phyloP scores from a whole-genome alignment of 2,888 invertebrate species.

The Eupithecia centaureata region DNA sequence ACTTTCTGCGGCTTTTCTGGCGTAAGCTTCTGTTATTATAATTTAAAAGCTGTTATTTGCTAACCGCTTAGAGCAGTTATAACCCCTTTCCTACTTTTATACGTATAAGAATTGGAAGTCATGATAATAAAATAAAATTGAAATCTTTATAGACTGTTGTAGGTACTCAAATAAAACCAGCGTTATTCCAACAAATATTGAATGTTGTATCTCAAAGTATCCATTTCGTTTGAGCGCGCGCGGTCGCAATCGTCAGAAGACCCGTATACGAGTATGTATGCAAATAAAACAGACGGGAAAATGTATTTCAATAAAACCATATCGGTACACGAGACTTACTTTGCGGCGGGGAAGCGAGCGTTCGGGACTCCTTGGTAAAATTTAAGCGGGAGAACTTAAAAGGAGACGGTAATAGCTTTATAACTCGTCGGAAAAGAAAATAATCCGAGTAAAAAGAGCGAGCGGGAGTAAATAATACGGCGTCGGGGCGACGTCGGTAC shows the following conservation, averaged over 20 bases:
- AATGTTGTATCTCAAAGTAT: constrained; percentile 36
- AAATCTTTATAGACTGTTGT: constrained; percentile 20
- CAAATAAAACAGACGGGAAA: constrained; percentile 56
- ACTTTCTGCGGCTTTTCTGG: constrained; percentile 41
- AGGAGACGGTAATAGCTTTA: constrained; percentile 67
- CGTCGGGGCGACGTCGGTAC: constrained; percentile 47
- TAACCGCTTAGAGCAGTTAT: not conserved
- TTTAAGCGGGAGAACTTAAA: constrained; percentile 53
- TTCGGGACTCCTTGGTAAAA: constrained; percentile 36
- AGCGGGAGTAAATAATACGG: constrained; percentile 61
- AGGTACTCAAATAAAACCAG: constrained; percentile 31
- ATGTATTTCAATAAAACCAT: constrained; percentile 57
- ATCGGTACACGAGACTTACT: constrained; percentile 40
- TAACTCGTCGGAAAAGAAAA: constrained; percentile 66
- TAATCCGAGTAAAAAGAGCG: constrained; percentile 67
- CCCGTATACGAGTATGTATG: constrained; percentile 48
- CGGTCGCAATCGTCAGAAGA: constrained; percentile 50
- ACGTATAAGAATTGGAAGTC: constrained; percentile 4
- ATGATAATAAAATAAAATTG: constrained; percentile 15
- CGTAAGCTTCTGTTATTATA: constrained; percentile 37
- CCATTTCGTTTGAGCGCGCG: constrained; percentile 42
- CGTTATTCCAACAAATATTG: constrained; percentile 39
- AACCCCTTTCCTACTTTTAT: not conserved
- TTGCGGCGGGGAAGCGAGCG: constrained; percentile 43
- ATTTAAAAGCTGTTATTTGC: constrained; percentile 33